Conservation (phyloP, 2,888 invertebrate species). For the Thymelicus lineola region DNA sequence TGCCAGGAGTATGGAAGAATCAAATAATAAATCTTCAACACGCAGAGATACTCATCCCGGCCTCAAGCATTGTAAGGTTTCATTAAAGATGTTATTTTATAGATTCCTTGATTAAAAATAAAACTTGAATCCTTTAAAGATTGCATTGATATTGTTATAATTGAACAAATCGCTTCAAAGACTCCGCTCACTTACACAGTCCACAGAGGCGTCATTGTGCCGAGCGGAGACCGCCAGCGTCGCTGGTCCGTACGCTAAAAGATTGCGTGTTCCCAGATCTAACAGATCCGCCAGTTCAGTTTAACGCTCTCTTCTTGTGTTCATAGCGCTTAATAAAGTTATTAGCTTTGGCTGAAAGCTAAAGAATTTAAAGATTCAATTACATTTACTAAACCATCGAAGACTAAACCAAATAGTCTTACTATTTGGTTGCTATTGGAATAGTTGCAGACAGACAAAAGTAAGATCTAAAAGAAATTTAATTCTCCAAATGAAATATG, state of each 20-base stretch:
- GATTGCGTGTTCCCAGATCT: slow-evolving; percentile 14
- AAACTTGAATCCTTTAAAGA: too few relatives aligned
- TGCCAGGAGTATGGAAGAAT: too few relatives aligned
- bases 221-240: neutral
- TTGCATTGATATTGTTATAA: too few relatives aligned
- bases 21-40: too few relatives aligned
- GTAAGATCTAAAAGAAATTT: neutral
- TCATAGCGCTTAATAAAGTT: neutral
- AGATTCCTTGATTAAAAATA: too few relatives aligned
- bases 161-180: neutral
- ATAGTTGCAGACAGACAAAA: neutral
- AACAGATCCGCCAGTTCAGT: slow-evolving; percentile 19
- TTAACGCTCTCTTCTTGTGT: neutral
- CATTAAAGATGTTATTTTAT: too few relatives aligned
- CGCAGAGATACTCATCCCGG: too few relatives aligned
- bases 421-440: neutral
- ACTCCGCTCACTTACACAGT: neutral
- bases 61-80: too few relatives aligned
- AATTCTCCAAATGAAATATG: neutral
- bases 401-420: too few relatives aligned
- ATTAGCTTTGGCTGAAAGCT: neutral
- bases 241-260: slow-evolving; percentile 17
- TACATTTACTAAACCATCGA: neutral
- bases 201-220: slow-evolving; percentile 6
- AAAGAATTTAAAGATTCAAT: neutral